Conservation (phyloP, 2,888 invertebrate species). For the Standfussiana lucernea region DNA sequence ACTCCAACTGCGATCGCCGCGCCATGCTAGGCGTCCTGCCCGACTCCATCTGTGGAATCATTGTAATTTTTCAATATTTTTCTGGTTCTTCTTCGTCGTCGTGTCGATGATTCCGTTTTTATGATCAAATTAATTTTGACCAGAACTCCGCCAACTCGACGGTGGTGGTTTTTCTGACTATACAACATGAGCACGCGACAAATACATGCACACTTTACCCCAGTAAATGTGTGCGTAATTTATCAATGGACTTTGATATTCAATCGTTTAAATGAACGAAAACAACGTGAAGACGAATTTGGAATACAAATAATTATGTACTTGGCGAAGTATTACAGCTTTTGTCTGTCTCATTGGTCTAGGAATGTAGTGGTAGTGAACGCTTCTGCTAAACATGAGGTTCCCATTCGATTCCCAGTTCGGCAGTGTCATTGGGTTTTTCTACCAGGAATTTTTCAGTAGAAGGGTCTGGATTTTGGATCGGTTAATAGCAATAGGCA, state of each 20-base stretch:
- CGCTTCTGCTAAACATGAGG: too few species aligned
- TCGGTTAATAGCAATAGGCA: background rate
- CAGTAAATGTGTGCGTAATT: conserved; percentile 45
- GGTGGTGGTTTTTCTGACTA: background rate
- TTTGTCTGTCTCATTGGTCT: background rate
- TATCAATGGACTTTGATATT: conserved; percentile 61
- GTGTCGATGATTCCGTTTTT: too few species aligned
- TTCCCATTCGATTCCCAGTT: background rate
- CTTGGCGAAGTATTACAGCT: background rate
- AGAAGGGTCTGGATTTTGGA: background rate
- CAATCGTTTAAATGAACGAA: conserved; percentile 29
- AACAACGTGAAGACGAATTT: conserved; percentile 22
- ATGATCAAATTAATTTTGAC: too few species aligned
- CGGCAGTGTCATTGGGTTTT: background rate
- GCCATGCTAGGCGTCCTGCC: background rate
- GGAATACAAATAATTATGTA: conserved; percentile 12
- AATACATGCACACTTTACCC: conserved; percentile 16
- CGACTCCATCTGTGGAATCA: background rate
- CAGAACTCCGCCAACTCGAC: too few species aligned
- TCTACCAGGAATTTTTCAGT: background rate
- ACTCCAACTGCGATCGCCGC: background rate
- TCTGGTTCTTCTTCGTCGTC: background rate
- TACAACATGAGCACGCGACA: conserved; percentile 29
- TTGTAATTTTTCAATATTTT: background rate
- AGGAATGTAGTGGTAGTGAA: background rate